Percentiles rank a stretch among this genome's conserved stretches.
Conservation (phyloP, 2,888 invertebrate species). For the Rhamphomyia laevipes region DNA sequence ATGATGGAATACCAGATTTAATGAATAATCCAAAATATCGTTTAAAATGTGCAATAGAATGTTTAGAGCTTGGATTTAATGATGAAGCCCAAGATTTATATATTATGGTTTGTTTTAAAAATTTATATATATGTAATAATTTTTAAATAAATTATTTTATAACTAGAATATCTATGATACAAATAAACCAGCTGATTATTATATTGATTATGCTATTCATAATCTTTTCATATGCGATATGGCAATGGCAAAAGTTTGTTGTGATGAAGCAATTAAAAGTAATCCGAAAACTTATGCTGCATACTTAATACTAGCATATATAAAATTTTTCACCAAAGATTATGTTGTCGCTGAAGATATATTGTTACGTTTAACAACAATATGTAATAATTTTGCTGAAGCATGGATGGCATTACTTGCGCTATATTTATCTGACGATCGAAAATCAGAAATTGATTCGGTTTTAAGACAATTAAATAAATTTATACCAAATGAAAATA, state of each 20-base stretch:
- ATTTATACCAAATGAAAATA: neutral
- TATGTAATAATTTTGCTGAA: conserved; percentile 8
- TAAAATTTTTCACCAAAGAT: conserved; percentile 4
- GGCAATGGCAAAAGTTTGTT: conserved; percentile 7
- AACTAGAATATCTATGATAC: conserved; percentile 10
- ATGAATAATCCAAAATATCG: conserved; percentile 1
- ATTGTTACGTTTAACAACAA: conserved; percentile 1
- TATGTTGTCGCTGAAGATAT: conserved; percentile 1
- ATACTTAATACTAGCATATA: conserved; percentile 9
- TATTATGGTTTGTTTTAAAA: conserved; percentile 8
- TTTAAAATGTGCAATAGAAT: conserved; percentile 7
- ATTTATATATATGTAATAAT: neutral
- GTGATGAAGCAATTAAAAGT: conserved; percentile 1
- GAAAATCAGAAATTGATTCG: neutral
- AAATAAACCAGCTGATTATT: neutral
- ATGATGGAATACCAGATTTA: too few relatives aligned
- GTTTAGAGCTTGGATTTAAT: conserved; percentile 3
- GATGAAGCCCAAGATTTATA: conserved; percentile 8
- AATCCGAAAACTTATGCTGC: neutral
- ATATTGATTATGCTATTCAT: conserved; percentile 7
- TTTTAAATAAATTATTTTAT: neutral
- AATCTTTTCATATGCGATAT: conserved; percentile 2
- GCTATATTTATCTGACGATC: conserved; percentile 1
- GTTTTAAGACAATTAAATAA: neutral
- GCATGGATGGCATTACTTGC: conserved; percentile 4